Conservation (phyloP, 1,140 invertebrate species). For the Globodera ellingtonae region DNA sequence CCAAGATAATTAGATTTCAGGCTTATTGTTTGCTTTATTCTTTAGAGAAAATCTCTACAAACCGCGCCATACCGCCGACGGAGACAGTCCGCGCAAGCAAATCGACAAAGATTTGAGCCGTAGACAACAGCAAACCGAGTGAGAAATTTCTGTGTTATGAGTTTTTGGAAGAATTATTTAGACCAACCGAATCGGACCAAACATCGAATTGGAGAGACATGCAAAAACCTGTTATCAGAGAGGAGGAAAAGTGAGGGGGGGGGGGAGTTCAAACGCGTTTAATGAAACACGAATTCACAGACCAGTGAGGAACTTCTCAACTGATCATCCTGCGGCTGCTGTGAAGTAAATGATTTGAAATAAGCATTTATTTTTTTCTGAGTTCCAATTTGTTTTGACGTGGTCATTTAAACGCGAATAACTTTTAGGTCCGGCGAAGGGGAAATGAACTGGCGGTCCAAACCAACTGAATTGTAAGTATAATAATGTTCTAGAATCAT, state of each 20-base stretch:
- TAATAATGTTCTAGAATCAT: neutral
- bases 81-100: neutral
- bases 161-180: neutral
- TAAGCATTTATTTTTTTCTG: neutral
- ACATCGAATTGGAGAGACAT: neutral
- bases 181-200: neutral
- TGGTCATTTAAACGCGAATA: neutral
- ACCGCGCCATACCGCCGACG: neutral
- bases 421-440: neutral
- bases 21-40: neutral
- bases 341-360: neutral
- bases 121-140: neutral
- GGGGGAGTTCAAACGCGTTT: neutral
- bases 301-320: neutral
- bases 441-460: constrained; percentile 6
- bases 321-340: no score
- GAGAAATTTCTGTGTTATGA: no score
- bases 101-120: neutral
- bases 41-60: constrained; percentile 18
- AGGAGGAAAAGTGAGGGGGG: neutral
- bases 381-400: neutral
- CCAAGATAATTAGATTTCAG: no score
- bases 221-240: neutral
- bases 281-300: neutral
- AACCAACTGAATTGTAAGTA: neutral